Conservation (phyloP, 2,113 vertebrate species). For the Struthidea cinerea region DNA sequence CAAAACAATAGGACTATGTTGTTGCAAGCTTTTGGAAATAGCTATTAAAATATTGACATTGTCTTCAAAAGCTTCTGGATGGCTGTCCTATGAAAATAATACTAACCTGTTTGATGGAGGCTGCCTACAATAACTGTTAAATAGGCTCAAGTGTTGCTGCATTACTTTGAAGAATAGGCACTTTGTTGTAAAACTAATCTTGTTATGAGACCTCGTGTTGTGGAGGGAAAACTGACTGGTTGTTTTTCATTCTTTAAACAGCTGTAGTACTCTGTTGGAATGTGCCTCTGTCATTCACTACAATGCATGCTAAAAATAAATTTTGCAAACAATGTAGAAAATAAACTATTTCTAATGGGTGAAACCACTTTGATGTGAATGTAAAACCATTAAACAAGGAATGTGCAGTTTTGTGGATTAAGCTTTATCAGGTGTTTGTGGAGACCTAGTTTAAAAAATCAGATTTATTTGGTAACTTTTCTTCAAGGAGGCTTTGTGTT, state of each 20-base stretch:
- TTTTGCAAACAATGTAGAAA: slow-evolving; percentile 40
- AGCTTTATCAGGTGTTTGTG: slow-evolving; percentile 20
- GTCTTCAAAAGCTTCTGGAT: slow-evolving; percentile 25
- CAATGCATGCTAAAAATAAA: slow-evolving; percentile 59
- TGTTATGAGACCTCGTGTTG: slow-evolving; percentile 10
- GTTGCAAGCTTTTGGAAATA: slow-evolving; percentile 13
- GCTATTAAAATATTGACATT: slow-evolving; percentile 33
- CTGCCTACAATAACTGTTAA: background rate
- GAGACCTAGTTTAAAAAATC: background rate
- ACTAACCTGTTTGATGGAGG: background rate
- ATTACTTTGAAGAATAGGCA: slow-evolving; percentile 28
- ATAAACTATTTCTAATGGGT: slow-evolving; percentile 10
- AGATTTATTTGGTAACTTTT: background rate
- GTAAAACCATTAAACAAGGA: slow-evolving; percentile 45
- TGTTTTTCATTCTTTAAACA: slow-evolving; percentile 33
- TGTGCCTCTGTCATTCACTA: slow-evolving; percentile 58
- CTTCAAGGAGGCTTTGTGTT: background rate
- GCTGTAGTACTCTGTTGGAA: slow-evolving; percentile 34
- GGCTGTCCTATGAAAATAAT: background rate
- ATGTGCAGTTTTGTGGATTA: background rate
- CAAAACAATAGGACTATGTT: background rate
- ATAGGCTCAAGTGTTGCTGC: background rate
- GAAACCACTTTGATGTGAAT: slow-evolving; percentile 38
- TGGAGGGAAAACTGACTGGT: background rate
- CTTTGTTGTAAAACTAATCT: slow-evolving; percentile 25